Base-by-base conservation (phyloP, 2,113 vertebrate genomes). In the Apodemus sylvaticus region DNA sequence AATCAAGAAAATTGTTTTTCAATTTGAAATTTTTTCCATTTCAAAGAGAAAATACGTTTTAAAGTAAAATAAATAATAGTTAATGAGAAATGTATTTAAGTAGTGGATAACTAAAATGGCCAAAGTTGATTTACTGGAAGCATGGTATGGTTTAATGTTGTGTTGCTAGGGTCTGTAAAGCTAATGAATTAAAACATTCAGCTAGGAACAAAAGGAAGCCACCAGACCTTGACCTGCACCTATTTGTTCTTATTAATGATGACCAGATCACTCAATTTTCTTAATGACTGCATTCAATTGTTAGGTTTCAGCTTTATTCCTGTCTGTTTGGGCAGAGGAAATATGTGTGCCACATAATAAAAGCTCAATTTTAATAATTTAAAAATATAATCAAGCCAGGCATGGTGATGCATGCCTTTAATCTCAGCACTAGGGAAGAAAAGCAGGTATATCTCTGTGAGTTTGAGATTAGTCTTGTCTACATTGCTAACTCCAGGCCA, bases 21-120 rank as follows among this genome's bases (percentile, higher is more conserved):
- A 64, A 42, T 45, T 93, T 93, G 4, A 90, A 19, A 53, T 34
- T 4, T 96, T 96, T 91, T 14, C 7, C 26, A 1, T 36, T 88
- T 58, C 17, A 26, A 94, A 34, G 17, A 89, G 24, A 39, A 95
- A 4, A 16, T 95, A 68, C 11, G 4, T 55, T 98, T 94, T 92
- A 58, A 92, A 89, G 64, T 55, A 70, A 39, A 17, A 0, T 73
- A 66, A 93, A 29, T 85, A n/a, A 87, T 48, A 39, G 39, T 71
- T 82, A 39, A 58, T 87, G 34, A 73, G 29, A 64, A 94, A 73
- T 90, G n/a, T 26, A 29, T 48, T 12, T 60, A 81, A 60, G 26
- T 13, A 36, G 45, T 86, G 70, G 24, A 3, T 62, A 83, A 66
- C 16, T 78, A 79, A 60, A 89, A 70, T 24, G 66, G 6, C 19